Conservation (phyloP, 2,797 vertebrate genomes). For the Eurystomus glaucurus region DNA sequence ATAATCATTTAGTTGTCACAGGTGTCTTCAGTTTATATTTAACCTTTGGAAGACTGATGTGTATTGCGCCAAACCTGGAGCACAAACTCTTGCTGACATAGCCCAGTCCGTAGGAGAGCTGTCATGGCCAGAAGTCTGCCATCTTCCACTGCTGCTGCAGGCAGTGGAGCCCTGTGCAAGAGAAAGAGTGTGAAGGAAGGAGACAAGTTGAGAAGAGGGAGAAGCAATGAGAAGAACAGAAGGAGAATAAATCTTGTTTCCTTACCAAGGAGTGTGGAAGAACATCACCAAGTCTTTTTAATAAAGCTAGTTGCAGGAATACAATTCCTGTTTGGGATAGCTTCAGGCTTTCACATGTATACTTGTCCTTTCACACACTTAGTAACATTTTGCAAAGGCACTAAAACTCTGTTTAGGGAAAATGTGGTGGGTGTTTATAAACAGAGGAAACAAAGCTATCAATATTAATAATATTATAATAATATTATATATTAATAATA, state of each 20-base stretch:
- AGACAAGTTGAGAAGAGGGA: not conserved
- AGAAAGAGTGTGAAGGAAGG: accelerated
- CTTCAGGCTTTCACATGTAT: not conserved
- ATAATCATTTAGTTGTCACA: not conserved
- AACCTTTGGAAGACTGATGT: not conserved
- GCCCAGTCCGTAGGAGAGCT: accelerated
- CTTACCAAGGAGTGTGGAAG: not conserved
- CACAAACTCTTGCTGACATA: not conserved
- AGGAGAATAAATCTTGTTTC: not conserved
- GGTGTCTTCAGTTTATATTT: not conserved
- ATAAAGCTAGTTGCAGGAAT: not conserved
- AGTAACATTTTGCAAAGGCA: not conserved
- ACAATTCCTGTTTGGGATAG: not conserved
- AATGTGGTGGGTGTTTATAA: not conserved
- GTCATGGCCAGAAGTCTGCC: accelerated
- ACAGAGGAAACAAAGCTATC: not conserved
- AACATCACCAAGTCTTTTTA: not conserved
- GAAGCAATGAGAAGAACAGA: not conserved
- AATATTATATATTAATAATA: not conserved
- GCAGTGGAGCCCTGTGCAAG: not conserved
- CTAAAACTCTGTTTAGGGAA: not conserved
- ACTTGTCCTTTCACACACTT: not conserved
- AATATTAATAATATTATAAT: not conserved
- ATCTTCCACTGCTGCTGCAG: not conserved
- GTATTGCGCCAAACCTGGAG: not conserved